A percentile compares a stretch with the other conserved stretches of the same genome.
These are phyloP conservation scores for Himalopsyche kuldschensis DNA, from an alignment of 2,888 invertebrate species.

Conservation along the genomic window DNA sequence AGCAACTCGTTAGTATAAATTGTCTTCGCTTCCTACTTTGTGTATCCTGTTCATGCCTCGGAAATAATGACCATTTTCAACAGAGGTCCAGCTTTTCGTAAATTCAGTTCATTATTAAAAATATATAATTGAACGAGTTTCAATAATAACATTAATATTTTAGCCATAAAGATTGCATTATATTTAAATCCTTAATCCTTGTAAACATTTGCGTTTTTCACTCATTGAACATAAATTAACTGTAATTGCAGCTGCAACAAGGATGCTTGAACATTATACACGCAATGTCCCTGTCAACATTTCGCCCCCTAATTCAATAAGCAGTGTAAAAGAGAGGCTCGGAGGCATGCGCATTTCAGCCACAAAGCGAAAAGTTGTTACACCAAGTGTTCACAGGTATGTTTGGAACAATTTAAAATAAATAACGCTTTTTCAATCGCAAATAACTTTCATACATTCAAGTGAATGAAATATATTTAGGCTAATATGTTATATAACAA, in stretches of 20 bases:
- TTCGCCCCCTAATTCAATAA: slow-evolving; percentile 37
- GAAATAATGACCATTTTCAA: no score
- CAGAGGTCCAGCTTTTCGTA: no score
- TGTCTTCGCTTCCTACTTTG: not conserved
- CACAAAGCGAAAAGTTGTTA: slow-evolving; percentile 31
- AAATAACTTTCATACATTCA: not conserved
- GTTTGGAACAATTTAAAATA: not conserved
- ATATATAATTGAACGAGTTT: no score
- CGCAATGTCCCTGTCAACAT: slow-evolving; percentile 48
- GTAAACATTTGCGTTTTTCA: no score
- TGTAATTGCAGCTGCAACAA: slow-evolving; percentile 50
- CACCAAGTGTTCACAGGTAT: slow-evolving; percentile 1
- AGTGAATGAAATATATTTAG: no score
- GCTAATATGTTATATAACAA: no score
- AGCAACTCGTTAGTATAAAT: slow-evolving; percentile 50
- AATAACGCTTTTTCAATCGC: not conserved
- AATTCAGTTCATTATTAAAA: no score
- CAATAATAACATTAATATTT: no score
- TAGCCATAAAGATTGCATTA: no score
- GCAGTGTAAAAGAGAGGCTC: slow-evolving; percentile 31
- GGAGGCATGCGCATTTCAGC: slow-evolving; percentile 31
- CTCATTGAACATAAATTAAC: not conserved
- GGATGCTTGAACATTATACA: slow-evolving; percentile 56
- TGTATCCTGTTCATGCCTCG: not conserved
- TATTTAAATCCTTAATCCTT: no score